Evolutionary conservation across 2,113 vertebrate species (phyloP), one percentile per base, ranked within the genome.

Genomic region (Chlorodrepanis virens): DNA sequence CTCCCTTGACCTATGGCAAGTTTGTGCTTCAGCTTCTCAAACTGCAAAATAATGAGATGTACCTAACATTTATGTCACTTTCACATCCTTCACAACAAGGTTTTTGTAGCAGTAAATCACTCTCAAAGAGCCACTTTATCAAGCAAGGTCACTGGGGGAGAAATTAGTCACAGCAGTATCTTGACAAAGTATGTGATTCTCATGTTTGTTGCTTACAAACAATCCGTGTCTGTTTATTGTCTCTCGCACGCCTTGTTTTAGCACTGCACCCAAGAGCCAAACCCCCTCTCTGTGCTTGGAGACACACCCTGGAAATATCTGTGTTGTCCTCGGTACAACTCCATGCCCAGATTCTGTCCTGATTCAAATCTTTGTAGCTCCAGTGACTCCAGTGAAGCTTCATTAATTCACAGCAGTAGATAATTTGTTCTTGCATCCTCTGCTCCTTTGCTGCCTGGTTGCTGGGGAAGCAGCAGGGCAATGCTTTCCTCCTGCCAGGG

Each of bases 131-230:
- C 9, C 19, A 53, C 40, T 82, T 82, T 44, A 80, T 89, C 67
- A 60, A 60, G 49, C 37, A 71, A 64, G 47, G 76, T 83, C 80
- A 75, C 56, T 29, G 47, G 79, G 57, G 14, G 53, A 94, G 77
- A 89, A 79, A 97, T 87, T 76, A 89, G 44, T 94, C 70, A 93
- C 61, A 79, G 53, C 53, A 76, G 18, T 57, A 64, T 57, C 70
- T 79, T 91, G 87, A 80, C 91, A 93, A 42, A 35, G 14, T 61
- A 10, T 71, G 50, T 70, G 64, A 49, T 87, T n/a, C 68, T 89
- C n/a, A 5, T 45, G 44, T 35, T 65, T 95, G 57, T 57, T 11
- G 11, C 12, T 93, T 72, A 76, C 50, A 69, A 90, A 14, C 37
- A 31, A 23, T 14, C 4, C 3, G 15, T 25, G 57, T 40, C 40